phyloP scores from a whole-genome alignment of 2,888 invertebrate genomes.

The Eristalis tenax region DNA sequence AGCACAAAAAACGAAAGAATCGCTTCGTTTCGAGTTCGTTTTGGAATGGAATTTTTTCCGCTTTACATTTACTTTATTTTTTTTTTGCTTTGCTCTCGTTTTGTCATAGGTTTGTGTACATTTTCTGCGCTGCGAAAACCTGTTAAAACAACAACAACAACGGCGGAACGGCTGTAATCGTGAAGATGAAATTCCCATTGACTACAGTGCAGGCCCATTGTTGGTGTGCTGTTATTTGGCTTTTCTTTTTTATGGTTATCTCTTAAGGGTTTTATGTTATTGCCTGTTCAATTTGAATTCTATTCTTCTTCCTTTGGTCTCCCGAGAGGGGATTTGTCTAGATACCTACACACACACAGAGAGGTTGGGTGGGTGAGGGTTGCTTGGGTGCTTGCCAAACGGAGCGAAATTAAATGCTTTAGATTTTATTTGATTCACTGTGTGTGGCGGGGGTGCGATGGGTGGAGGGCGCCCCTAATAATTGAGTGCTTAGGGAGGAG shows the following conservation, averaged over 20 bases:
- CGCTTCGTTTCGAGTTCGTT: neutral
- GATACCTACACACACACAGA: neutral
- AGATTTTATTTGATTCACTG: slow-evolving; percentile 34
- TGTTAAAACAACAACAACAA: slow-evolving; percentile 11
- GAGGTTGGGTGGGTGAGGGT: neutral
- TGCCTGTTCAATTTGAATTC: slow-evolving; percentile 63
- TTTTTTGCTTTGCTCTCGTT: slow-evolving; percentile 8
- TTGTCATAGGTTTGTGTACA: neutral
- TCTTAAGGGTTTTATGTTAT: slow-evolving; percentile 65
- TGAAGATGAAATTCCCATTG: slow-evolving; percentile 44
- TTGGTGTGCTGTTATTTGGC: slow-evolving; percentile 8
- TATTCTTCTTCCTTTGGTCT: slow-evolving; percentile 23
- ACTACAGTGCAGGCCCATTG: slow-evolving; percentile 4
- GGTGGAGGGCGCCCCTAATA: slow-evolving; percentile 19
- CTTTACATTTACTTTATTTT: slow-evolving; percentile 58
- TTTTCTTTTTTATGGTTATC: slow-evolving; percentile 47
- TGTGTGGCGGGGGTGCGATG: neutral
- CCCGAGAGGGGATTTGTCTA: slow-evolving; percentile 33
- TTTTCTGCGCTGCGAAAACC: neutral
- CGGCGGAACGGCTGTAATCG: slow-evolving; percentile 4
- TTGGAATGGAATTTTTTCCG: slow-evolving; percentile 64
- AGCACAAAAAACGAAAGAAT: neutral
- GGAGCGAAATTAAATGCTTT: slow-evolving; percentile 51
- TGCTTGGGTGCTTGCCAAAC: neutral
- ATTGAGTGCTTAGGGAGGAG: slow-evolving; percentile 54